Conservation (phyloP, 35 echinoderm and acorn worm genomes). For the Ophioderma brevispina region DNA sequence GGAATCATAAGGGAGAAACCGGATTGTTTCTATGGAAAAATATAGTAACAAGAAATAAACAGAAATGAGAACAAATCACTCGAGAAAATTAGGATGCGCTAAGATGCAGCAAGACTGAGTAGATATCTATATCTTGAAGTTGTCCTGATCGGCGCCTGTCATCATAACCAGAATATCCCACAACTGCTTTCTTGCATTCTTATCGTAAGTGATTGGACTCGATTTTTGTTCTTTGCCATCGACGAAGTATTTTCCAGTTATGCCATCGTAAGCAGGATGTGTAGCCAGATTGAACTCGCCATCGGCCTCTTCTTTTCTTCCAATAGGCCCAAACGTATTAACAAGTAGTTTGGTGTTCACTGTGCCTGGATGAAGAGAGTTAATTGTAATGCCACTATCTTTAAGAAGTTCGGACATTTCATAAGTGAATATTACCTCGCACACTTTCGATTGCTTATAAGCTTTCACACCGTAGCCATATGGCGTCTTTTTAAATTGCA, state of each 20-base stretch:
- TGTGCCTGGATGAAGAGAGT: constrained; percentile 86
- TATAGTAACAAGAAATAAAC: too few relatives aligned
- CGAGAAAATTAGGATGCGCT: too few relatives aligned
- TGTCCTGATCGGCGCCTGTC: constrained; percentile 69
- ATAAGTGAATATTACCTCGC: constrained; percentile 75
- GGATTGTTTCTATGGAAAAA: too few relatives aligned
- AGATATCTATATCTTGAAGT: too few relatives aligned
- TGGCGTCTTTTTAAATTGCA: constrained; percentile 48
- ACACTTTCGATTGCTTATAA: constrained; percentile 80
- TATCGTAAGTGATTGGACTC: constrained; percentile 55
- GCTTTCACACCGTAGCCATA: constrained; percentile 60
- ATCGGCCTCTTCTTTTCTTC: constrained; percentile 74
- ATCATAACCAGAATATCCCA: constrained; percentile 81
- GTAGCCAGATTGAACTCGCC: constrained; percentile 79
- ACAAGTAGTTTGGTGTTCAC: constrained; percentile 87
- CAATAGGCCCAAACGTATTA: constrained; percentile 48
- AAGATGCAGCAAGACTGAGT: too few relatives aligned
- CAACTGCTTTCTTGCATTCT: constrained; percentile 49
- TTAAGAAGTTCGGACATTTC: constrained; percentile 69
- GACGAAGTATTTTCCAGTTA: constrained; percentile 89
- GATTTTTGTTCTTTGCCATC: constrained; percentile 37
- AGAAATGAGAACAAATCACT: too few relatives aligned
- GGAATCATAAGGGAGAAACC: too few relatives aligned
- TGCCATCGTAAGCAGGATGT: constrained; percentile 39
- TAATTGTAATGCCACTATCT: constrained; percentile 64